Evolutionary conservation across 2,113 vertebrate genomes (phyloP).

Genomic region (Galeopterus variegatus): DNA sequence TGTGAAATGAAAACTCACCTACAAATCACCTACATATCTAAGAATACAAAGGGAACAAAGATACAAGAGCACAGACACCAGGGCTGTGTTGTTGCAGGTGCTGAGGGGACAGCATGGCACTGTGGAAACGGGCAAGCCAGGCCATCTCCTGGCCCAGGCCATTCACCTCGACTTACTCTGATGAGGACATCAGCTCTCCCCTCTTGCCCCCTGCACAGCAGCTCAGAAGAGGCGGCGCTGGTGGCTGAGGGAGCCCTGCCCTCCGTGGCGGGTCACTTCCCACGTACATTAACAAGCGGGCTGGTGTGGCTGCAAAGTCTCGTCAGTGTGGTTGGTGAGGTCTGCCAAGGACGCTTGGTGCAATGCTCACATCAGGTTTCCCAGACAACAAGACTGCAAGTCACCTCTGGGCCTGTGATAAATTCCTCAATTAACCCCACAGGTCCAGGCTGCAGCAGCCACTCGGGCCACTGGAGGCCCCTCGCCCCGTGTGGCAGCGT

Average conservation of each 20-base stretch:
- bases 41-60: neutral
- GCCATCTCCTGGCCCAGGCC: neutral
- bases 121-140: rapidly evolving
- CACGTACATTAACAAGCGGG: rapidly evolving
- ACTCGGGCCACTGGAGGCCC: neutral
- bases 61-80: too few relatives aligned
- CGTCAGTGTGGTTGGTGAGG: rapidly evolving
- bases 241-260: neutral
- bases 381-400: neutral
- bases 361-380: neutral
- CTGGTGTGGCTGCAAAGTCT: rapidly evolving
- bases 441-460: neutral
- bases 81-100: rapidly evolving
- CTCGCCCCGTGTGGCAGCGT: too few relatives aligned
- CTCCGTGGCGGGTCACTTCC: neutral
- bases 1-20: neutral
- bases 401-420: neutral
- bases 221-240: too few relatives aligned
- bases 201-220: neutral
- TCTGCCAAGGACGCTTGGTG: neutral
- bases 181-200: neutral
- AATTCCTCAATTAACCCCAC: neutral
- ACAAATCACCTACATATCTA: rapidly evolving
- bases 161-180: too few relatives aligned
- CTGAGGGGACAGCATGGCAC: rapidly evolving